Percentiles rank a stretch among this genome's conserved stretches.
These are phyloP conservation scores for Drosophila gaucha DNA, from an alignment of 2,888 invertebrate species.

Conservation along the genomic window DNA sequence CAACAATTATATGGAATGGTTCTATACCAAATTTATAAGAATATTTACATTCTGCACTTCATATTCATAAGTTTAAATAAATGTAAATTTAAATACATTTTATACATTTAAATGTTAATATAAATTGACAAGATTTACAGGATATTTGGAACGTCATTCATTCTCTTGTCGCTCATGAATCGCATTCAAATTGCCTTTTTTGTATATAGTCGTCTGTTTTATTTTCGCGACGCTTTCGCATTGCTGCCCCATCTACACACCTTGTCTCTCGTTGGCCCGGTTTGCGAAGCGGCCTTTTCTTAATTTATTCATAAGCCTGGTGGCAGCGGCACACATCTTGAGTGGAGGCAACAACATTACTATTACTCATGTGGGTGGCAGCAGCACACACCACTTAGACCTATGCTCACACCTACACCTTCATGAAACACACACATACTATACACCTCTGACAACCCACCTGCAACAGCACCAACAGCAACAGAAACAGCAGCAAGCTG, in stretches of 20 bases:
- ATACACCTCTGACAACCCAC: conserved; percentile 9
- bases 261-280: conserved; percentile 20
- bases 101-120: not conserved
- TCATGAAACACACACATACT: conserved; percentile 7
- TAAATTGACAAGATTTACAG: conserved; percentile 14
- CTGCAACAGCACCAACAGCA: not conserved
- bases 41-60: not conserved
- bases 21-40: too few species aligned
- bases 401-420: conserved; percentile 21
- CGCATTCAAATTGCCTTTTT: conserved; percentile 75
- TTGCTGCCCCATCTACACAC: conserved; percentile 1
- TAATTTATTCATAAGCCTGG: conserved; percentile 80
- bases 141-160: conserved; percentile 35
- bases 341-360: conserved; percentile 76
- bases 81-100: not conserved
- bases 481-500: conserved; percentile 18
- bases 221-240: conserved; percentile 55
- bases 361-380: conserved; percentile 70
- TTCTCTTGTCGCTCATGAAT: conserved; percentile 32
- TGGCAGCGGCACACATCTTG: conserved; percentile 63
- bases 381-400: conserved; percentile 47
- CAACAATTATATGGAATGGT: too few species aligned
- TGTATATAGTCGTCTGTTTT: conserved; percentile 64
- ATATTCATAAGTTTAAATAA: too few species aligned
- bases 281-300: conserved; percentile 48